Base-by-base conservation (phyloP, 2,888 invertebrate species). In the Helicoverpa assulta region DNA sequence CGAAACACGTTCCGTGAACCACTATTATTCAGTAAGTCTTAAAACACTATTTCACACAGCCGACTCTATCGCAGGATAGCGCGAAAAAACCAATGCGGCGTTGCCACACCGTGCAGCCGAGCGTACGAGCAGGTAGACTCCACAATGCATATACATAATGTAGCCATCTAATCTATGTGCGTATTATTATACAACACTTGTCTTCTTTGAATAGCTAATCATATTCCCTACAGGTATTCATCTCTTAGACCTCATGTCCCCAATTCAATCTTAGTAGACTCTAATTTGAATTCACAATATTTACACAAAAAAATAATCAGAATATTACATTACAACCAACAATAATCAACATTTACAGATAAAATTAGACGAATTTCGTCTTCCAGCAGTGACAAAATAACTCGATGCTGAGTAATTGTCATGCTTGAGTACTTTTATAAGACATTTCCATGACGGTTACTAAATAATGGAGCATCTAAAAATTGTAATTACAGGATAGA, bases 81-180 rank as follows among this genome's bases (percentile, higher is more conserved):
- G 92, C 93, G 91, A 93, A 94, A 91, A 92, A 91, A 89, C 89
- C 85, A 90, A 90, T 89, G 95, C 95, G 94, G 89, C 94, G 95
- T 95, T 95, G 95, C 95, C 95, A 90, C 91, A 90, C 91, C 93
- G 95, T 93, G 93, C 95, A 90, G 83, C 90, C 90, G 91, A 92
- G 90, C 92, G 91, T 91, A 92, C 91, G 90, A 90, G 89, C 93
- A 93, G 93, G 93, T 93, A 94, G 94, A 89, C 90, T 91, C 87
- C 81, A 91, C 91, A 89, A 90, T 92, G 90, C 92, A 91, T 88
- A 91, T 89, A 89, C 71, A 78, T 73, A 89, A 82, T 82, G 80
- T 81, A 76, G 78, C 84, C 81, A 82, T 82, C 78, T 86, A 85
- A 82, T 86, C 83, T 83, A 85, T 83, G 83, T 89, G 83, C 85